Conservation (phyloP, 2,113 vertebrate species). For the Mormoops blainvillei region DNA sequence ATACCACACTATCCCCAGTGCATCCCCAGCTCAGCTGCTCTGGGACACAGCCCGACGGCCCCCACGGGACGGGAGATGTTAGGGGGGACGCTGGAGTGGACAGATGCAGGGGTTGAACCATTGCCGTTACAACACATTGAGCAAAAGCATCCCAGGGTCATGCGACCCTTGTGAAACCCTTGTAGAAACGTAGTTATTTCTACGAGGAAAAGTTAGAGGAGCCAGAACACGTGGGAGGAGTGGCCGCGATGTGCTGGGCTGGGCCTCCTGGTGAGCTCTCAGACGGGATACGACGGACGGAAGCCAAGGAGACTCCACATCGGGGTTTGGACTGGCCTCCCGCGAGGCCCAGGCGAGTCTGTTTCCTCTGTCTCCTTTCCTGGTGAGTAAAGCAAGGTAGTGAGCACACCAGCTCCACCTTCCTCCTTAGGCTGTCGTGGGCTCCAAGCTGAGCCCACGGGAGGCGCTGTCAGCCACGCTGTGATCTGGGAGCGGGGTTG, state of each 20-base stretch:
- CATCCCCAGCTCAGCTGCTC: neutral
- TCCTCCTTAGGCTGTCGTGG: no score
- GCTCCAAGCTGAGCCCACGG: no score
- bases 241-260: accelerated
- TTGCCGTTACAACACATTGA: no score
- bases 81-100: accelerated
- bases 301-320: neutral
- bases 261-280: accelerated
- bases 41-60: accelerated
- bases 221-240: no score
- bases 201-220: neutral
- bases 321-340: neutral
- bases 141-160: no score
- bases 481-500: no score
- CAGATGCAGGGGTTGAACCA: neutral
- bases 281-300: accelerated
- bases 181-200: no score
- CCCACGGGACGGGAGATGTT: neutral
- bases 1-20: neutral
- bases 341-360: accelerated
- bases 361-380: neutral
- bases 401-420: no score
- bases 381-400: no score
- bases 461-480: no score
- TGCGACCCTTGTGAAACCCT: neutral